These are phyloP conservation scores for Rhabdornis inornatus DNA, from an alignment of 2,113 vertebrate species.

Conservation along the genomic window DNA sequence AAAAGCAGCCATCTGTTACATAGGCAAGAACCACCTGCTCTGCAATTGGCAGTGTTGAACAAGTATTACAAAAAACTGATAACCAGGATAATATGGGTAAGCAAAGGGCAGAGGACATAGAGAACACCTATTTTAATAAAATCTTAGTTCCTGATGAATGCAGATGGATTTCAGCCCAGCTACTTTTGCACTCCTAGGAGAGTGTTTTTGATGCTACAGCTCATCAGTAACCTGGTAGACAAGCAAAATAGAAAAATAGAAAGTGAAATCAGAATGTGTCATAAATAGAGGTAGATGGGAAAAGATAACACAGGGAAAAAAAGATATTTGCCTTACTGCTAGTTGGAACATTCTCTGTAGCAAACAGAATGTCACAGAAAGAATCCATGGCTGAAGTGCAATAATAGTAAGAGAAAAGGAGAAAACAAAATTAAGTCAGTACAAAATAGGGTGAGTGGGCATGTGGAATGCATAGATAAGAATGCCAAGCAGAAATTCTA, in stretches of 20 bases:
- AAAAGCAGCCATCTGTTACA: neutral
- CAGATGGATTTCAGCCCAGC: neutral
- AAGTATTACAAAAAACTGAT: neutral
- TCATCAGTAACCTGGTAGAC: neutral
- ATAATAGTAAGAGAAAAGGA: neutral
- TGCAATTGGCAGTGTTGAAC: neutral
- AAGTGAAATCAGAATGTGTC: neutral
- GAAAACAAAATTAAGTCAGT: neutral
- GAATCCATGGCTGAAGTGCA: neutral
- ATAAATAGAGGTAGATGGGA: neutral
- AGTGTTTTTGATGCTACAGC: neutral
- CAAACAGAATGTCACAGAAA: neutral
- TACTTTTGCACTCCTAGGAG: neutral
- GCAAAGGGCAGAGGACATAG: neutral
- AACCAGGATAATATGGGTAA: neutral
- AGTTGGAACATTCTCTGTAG: neutral
- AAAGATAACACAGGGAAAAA: neutral
- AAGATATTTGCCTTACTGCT: neutral
- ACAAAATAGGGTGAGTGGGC: neutral
- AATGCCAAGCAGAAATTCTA: neutral
- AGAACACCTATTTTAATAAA: neutral
- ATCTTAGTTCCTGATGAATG: neutral
- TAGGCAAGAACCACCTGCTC: neutral
- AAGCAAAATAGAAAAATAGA: neutral
- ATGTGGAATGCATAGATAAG: neutral